phyloP scores from a whole-genome alignment of 1,140 invertebrate species.

The Anoplophora glabripennis region DNA sequence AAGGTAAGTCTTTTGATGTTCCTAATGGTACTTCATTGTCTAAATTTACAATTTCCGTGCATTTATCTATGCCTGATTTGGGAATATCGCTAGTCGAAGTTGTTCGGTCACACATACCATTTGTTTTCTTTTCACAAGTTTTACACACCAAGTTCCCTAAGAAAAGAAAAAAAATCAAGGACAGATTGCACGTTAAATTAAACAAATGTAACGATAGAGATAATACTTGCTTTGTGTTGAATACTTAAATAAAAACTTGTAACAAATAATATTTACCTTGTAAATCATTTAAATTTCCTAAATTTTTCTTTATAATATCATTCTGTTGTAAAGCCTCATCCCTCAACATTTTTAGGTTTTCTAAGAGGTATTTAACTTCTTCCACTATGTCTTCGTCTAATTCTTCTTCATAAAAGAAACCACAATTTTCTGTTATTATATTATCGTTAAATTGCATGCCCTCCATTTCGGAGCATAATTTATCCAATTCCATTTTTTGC shows the following conservation, averaged over 20 bases:
- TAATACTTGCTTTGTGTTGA: slow-evolving; percentile 18
- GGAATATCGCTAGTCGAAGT: slow-evolving; percentile 33
- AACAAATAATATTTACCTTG: not conserved
- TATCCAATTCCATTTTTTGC: slow-evolving; percentile 64
- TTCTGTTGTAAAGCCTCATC: slow-evolving; percentile 63
- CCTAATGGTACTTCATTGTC: slow-evolving; percentile 40
- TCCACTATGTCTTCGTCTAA: slow-evolving; percentile 56
- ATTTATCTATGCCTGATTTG: slow-evolving; percentile 26
- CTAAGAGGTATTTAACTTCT: slow-evolving; percentile 63
- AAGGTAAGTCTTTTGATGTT: slow-evolving; percentile 19
- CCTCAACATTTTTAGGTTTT: slow-evolving; percentile 61
- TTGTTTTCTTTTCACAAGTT: slow-evolving; percentile 32
- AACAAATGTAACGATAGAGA: not conserved
- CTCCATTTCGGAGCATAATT: slow-evolving; percentile 63
- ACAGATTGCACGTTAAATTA: not conserved
- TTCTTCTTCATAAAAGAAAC: slow-evolving; percentile 66
- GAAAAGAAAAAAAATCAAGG: slow-evolving; percentile 14
- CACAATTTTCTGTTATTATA: slow-evolving; percentile 59
- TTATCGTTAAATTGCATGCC: slow-evolving; percentile 57
- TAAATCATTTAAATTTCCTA: slow-evolving; percentile 29
- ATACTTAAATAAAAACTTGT: slow-evolving; percentile 8
- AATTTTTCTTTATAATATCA: slow-evolving; percentile 56
- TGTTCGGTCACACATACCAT: slow-evolving; percentile 27
- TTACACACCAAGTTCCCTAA: slow-evolving; percentile 29
- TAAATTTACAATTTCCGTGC: slow-evolving; percentile 29